Evolutionary conservation across 2,113 vertebrate genomes (phyloP).

Genomic region (Nyctibius bracteatus): DNA sequence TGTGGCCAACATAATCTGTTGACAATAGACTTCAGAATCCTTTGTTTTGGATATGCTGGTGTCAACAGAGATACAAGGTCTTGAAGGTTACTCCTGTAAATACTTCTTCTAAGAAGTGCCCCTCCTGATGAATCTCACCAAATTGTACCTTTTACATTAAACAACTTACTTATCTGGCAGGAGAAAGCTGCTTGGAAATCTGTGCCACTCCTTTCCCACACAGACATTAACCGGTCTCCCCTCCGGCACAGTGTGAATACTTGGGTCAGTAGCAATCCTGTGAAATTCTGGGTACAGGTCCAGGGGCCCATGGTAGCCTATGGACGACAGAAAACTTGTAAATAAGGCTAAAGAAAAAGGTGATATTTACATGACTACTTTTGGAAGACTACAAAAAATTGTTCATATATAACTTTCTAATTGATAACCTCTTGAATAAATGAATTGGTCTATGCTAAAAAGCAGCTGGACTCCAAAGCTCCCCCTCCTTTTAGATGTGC

Average conservation of each 20-base stretch:
- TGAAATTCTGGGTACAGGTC: conserved; percentile 97
- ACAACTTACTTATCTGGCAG: conserved; percentile 89
- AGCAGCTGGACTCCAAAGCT: neutral
- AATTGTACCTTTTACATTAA: accelerated
- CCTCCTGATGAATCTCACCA: neutral
- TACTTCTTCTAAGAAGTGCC: neutral
- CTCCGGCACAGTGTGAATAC: conserved; percentile 86
- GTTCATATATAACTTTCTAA: neutral
- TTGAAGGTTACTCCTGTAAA: neutral
- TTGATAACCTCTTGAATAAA: neutral
- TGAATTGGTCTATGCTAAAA: neutral
- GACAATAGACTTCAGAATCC: neutral
- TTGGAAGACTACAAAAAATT: neutral
- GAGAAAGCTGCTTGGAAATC: conserved; percentile 96
- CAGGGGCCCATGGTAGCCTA: conserved; percentile 94
- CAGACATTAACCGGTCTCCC: conserved; percentile 87
- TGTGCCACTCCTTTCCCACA: conserved; percentile 98
- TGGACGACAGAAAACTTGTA: neutral
- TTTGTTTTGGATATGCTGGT: neutral
- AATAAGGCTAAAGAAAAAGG: neutral
- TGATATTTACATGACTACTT: neutral
- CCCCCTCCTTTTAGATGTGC: neutral
- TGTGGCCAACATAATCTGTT: neutral
- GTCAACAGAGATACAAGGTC: neutral
- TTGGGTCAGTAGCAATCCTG: conserved; percentile 88